Base-by-base conservation (phyloP, 2,888 invertebrate species). In the Amorpha juglandis region DNA sequence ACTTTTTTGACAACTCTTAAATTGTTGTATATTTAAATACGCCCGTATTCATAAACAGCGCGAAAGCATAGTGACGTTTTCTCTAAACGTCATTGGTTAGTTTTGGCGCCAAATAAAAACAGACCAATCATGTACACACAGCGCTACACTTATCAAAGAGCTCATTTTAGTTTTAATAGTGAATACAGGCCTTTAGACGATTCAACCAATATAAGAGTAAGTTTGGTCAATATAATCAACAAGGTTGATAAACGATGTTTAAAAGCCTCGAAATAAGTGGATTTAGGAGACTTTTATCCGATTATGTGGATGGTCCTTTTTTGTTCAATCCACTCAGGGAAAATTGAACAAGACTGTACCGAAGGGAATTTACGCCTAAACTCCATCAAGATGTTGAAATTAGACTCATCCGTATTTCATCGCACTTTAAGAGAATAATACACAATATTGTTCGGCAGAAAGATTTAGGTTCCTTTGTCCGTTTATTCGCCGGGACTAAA, bases 321-420 rank as follows among this genome's bases (percentile, higher is more conserved):
- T 58, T 58, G 19, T 38, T 55, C 42, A 58, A 58, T 58, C 42
- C 58, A 58, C 58, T 58, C 38, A 58, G 19, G 58, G 53, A 53
- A 64, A 64, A 64, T 47, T 45, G 21, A 42, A 45, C 21, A 51
- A 53, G 19, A 64, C 42, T 45, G 45, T 64, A 16, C 53, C 9
- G 45, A 45, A 45, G 52, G 38, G 42, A 42, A 58, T 58, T 58
- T 11, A 12, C 42, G 42, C 42, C 14, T 42, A 58, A 58, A 58
- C 38, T 58, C 19, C 42, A 42, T 58, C 42, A 38, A 58, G 42
- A 58, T 16, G 9, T 38, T 58, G 11, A 58, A 58, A 58, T 58
- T 58, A 58, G 58, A 12, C 38, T 38, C 58, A 42, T 42, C 16
- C 19, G 58, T 12, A 42, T 19, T 58, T 58, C 38, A 16, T 58